Base-by-base conservation (phyloP, 2,113 vertebrate species). In the Loxodonta africana region DNA sequence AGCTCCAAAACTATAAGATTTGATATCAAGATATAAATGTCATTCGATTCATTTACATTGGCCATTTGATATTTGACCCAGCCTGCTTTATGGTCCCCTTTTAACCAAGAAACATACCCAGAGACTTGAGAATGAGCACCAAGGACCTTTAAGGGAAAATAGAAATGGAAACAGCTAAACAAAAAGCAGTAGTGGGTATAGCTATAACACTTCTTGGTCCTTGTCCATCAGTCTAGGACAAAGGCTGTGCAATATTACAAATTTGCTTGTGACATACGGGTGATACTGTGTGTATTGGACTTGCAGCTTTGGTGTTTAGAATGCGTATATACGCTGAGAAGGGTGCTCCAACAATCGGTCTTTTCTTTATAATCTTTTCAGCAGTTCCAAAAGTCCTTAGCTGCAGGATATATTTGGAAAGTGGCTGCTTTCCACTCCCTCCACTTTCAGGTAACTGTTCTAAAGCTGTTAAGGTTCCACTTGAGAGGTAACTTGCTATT, bases 401-500 rank as follows among this genome's bases (percentile, higher is more conserved):
- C 94, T 82, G 88, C 73, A 97, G 96, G 93, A 96, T 96, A 84
- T 96, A 90, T 96, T 96, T 96, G 94, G 85, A 96, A 96, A 95
- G 80, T 71, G 44, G 12, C 95, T 41, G 18, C 81, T 98, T 97
- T 71, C 94, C 28, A n/a, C 94, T 96, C 95, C 95, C 77, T 10
- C 94, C 93, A 93, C 97, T 90, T 95, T 92, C 95, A 95, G 95
- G 94, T 96, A 91, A 65, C 95, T 41, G 20, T 98, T 98, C 84
- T 1, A 11, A 69, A 60, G 96, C 84, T 60, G 78, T 83, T 0
- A 0, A 96, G 80, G 67, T 97, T 95, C 91, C 0, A 1, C 91
- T 96, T 85, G 87, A 96, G 96, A 97, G 96, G 67, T 93, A 92
- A 97, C 96, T 95, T 90, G 78, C 95, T 57, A 4, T 97, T 96